phyloP scores from a whole-genome alignment of 2,888 invertebrate genomes.

The Temnothorax ravouxi region DNA sequence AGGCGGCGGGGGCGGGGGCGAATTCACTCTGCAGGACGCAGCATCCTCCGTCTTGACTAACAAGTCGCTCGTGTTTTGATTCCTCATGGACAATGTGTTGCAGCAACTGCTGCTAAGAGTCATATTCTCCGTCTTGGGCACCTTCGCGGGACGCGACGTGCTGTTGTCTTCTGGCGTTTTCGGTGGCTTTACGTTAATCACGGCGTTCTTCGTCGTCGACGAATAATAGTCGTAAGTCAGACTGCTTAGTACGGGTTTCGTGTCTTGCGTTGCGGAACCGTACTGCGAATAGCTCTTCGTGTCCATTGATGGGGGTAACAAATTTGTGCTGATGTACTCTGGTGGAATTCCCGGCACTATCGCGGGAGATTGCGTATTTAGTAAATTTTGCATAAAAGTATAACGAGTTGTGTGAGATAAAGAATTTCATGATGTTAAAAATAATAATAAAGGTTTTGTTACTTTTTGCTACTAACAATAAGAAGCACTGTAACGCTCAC shows the following conservation, averaged over 20 bases:
- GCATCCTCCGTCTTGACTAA: slow-evolving; percentile 90
- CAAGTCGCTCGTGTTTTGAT: slow-evolving; percentile 86
- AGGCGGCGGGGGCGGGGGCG: slow-evolving; percentile 87
- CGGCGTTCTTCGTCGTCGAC: slow-evolving; percentile 80
- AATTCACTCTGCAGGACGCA: slow-evolving; percentile 86
- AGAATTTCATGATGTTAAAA: background rate
- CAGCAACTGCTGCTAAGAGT: slow-evolving; percentile 86
- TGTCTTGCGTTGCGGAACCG: slow-evolving; percentile 80
- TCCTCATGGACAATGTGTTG: slow-evolving; percentile 82
- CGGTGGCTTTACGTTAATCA: slow-evolving; percentile 87
- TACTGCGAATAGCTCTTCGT: slow-evolving; percentile 84
- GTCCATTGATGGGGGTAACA: slow-evolving; percentile 84
- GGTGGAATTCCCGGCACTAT: slow-evolving; percentile 85
- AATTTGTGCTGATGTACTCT: slow-evolving; percentile 85
- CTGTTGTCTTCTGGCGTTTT: slow-evolving; percentile 86
- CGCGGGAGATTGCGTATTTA: slow-evolving; percentile 36
- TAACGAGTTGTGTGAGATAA: background rate
- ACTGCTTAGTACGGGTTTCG: slow-evolving; percentile 82
- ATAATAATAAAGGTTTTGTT: background rate
- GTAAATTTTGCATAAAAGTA: background rate
- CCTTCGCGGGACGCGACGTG: slow-evolving; percentile 76
- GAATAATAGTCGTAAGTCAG: slow-evolving; percentile 84
- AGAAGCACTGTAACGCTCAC: background rate
- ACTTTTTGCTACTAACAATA: slow-evolving; percentile 11
- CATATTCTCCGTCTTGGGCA: slow-evolving; percentile 83